These are phyloP conservation scores for Pelecanoides urinatrix DNA, from an alignment of 2,113 vertebrate species.

Conservation along the genomic window DNA sequence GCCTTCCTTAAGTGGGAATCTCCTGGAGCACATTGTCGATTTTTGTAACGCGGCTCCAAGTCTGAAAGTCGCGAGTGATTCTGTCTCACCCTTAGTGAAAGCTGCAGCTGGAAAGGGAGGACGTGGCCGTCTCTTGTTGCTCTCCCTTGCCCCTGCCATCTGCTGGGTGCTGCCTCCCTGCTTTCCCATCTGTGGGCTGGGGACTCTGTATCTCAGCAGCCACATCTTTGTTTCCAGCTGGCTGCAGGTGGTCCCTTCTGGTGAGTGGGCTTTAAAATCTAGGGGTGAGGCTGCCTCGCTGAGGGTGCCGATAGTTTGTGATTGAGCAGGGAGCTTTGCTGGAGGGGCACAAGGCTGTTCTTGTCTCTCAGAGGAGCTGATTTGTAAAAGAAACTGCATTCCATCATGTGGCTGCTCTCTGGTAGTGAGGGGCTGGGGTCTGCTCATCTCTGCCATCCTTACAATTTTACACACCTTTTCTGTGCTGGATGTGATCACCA, in stretches of 20 bases:
- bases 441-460: background rate
- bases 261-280: background rate
- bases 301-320: background rate
- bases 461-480: background rate
- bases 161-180: background rate
- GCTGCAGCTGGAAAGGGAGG: background rate
- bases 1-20: background rate
- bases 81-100: background rate
- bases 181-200: conserved; percentile 21
- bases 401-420: background rate
- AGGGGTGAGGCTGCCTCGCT: background rate
- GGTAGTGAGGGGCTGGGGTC: background rate
- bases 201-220: background rate
- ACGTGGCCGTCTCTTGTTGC: background rate
- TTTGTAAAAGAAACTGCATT: background rate
- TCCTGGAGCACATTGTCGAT: background rate
- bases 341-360: background rate
- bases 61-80: background rate
- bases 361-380: background rate
- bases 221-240: conserved; percentile 17
- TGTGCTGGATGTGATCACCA: background rate
- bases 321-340: background rate
- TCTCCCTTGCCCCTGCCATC: conserved; percentile 25
- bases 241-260: background rate
- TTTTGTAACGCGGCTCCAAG: background rate